A percentile compares a stretch with the other conserved stretches of the same genome.
phyloP scores from a whole-genome alignment of 2,113 vertebrate species.

The Nanorana parkeri region DNA sequence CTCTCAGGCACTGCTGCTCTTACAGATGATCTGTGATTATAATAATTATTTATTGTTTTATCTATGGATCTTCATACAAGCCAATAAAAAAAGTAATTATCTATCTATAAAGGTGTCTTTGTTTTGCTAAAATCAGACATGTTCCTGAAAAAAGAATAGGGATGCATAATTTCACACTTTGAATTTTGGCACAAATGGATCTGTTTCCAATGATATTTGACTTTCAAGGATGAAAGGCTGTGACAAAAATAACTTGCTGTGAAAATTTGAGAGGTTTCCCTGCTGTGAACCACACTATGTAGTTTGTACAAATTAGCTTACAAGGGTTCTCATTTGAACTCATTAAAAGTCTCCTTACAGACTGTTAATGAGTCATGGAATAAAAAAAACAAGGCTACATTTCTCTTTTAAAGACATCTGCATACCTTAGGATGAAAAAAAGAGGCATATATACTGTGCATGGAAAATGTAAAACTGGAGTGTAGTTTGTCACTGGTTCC shows the following conservation, averaged over 20 bases:
- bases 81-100: conserved; percentile 47
- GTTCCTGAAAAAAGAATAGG: conserved; percentile 57
- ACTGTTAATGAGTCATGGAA: conserved; percentile 57
- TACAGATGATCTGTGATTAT: conserved; percentile 47
- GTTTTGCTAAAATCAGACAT: conserved; percentile 56
- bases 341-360: conserved; percentile 62
- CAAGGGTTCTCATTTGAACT: conserved; percentile 61
- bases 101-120: conserved; percentile 41
- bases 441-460: no score
- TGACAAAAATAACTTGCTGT: conserved; percentile 60
- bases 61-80: conserved; percentile 50
- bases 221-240: conserved; percentile 60
- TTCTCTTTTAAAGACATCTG: no score
- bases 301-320: conserved; percentile 66
- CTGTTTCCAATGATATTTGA: conserved; percentile 54
- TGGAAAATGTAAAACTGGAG: no score
- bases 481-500: no score
- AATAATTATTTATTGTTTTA: conserved; percentile 40
- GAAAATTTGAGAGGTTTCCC: conserved; percentile 57
- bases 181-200: conserved; percentile 56
- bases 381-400: conserved; percentile 47
- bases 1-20: conserved; percentile 44
- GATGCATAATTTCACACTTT: conserved; percentile 56
- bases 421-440: no score
- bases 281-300: conserved; percentile 51